Base-by-base conservation (phyloP, 1,140 invertebrate species). In the Drosophila parabipectinata region DNA sequence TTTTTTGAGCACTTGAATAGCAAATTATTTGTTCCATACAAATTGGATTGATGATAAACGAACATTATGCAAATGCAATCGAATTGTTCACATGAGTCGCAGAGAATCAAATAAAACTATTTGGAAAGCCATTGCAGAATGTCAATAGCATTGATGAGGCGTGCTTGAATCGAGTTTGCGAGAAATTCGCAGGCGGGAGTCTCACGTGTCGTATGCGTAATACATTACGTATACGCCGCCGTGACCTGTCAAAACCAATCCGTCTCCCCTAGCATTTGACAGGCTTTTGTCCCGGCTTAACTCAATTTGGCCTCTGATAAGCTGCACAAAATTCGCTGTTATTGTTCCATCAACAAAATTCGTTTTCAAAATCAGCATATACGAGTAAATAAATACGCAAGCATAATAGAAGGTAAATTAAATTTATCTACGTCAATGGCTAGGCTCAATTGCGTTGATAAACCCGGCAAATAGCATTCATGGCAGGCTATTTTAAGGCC, bases 371-470 rank as follows among this genome's bases (percentile, higher is more conserved):
- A 87, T 78, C 74, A 78, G 62, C 59, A 67, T 61, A 66, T 52
- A 28, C 26, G 26, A 28, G 26, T 28, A 87, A 76, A 61, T 73
- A 69, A 87, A 69, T 68, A 37, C 51, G 41, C 64, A 66, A 57
- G 63, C 44, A 64, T 57, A 57, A 50, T 48, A 71, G 67, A 69
- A 69, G 75, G 71, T 77, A 87, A 87, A 87, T 87, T 62, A 88
- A 82, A 82, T 87, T 87, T 87, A 88, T 87, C 82, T 85, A 87
- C 84, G 71, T 88, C 82, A 85, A 87, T 82, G 74, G 62, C 45
- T 67, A 51, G 63, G 50, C 77, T 30, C 63, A 67, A 82, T 82
- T 87, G 79, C 74, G 76, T 88, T 85, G 82, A 88, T 82, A 87
- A 87, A 63, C 75, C 77, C 71, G 48, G 71, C 77, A 79, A 82